Evolutionary conservation across 2,113 vertebrate genomes (phyloP).

Genomic region (Phrynocephalus versicolor): DNA sequence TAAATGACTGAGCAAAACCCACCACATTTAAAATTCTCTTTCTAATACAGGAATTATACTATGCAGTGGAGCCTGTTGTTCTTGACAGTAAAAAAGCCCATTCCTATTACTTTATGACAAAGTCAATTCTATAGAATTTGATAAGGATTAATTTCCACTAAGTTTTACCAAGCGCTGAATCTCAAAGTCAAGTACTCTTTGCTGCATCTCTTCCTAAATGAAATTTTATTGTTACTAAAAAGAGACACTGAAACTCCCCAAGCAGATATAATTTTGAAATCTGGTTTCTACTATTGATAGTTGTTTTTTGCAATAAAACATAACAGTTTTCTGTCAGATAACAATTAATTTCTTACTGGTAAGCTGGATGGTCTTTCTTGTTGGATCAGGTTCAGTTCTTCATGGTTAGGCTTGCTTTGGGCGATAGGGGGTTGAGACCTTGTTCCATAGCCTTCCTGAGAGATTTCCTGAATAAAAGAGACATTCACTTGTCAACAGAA

Average conservation of each 20-base stretch:
- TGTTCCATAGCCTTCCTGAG: constrained; percentile 89
- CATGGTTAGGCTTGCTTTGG: constrained; percentile 89
- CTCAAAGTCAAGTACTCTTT: not conserved
- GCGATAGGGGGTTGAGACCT: constrained; percentile 84
- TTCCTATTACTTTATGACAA: not conserved
- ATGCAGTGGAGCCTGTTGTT: not conserved
- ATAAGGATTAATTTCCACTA: not conserved
- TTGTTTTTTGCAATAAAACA: constrained; percentile 30
- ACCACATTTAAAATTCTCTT: not conserved
- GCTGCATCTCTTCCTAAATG: not conserved
- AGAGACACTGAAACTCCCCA: not conserved
- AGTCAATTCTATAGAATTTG: not conserved
- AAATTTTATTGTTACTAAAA: constrained; percentile 17
- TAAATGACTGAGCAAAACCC: not conserved
- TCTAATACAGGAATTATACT: not conserved
- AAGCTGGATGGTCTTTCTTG: constrained; percentile 95
- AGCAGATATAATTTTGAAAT: not conserved
- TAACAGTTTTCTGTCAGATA: constrained; percentile 38
- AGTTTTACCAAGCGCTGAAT: not conserved
- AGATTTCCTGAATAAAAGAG: constrained; percentile 82
- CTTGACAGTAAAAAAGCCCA: not conserved
- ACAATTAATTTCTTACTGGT: constrained; percentile 85
- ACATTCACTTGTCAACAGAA: constrained; percentile 43
- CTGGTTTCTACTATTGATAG: not conserved
- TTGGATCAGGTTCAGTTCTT: constrained; percentile 88